Evolutionary conservation across 1,140 invertebrate species (phyloP), one percentile per base, ranked within the genome.

Genomic region (Drosophila quadrilineata): DNA sequence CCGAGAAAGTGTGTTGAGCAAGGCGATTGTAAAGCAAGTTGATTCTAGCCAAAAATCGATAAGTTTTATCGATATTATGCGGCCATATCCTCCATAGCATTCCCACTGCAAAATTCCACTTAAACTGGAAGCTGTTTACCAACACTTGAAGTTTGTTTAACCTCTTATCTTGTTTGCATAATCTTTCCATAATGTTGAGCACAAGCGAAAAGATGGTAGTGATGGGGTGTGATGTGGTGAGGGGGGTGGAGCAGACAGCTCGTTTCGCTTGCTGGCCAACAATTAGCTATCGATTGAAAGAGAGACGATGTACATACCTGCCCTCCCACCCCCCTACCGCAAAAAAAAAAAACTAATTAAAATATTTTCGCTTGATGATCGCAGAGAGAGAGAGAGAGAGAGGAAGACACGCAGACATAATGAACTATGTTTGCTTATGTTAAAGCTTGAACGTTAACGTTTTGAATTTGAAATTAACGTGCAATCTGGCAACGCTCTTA

Each of bases 341-440:
- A n/a, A n/a, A n/a, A n/a, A n/a, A n/a, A n/a, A 59, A 77, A 80
- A 84, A 73, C 70, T 84, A 84, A 84, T 84, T 84, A 84, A 73
- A 84, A 85, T 84, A 77, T 85, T 74, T 84, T 54, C 59, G 57
- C 67, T 60, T 67, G 48, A 14, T 38, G 70, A 74, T 85, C 79
- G 60, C 71, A n/a, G n/a, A n/a, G n/a, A n/a, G n/a, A n/a, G n/a
- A n/a, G n/a, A n/a, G n/a, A n/a, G n/a, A n/a, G n/a, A n/a, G n/a
- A n/a, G n/a, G n/a, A n/a, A n/a, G n/a, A 22, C 29, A 12, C 40
- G 19, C 41, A 64, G 17, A 6, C 12, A 49, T n/a, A 49, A 26
- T 28, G n/a, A 24, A 54, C 29, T 19, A 9, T n/a, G 22, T 22
- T 40, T 28, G 4, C 38, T 54, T 22, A 54, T 56, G 19, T 41